A percentile compares a stretch with the other conserved stretches of the same genome.
phyloP scores from a whole-genome alignment of 2,797 vertebrate species.

The Urosaurus nigricauda region DNA sequence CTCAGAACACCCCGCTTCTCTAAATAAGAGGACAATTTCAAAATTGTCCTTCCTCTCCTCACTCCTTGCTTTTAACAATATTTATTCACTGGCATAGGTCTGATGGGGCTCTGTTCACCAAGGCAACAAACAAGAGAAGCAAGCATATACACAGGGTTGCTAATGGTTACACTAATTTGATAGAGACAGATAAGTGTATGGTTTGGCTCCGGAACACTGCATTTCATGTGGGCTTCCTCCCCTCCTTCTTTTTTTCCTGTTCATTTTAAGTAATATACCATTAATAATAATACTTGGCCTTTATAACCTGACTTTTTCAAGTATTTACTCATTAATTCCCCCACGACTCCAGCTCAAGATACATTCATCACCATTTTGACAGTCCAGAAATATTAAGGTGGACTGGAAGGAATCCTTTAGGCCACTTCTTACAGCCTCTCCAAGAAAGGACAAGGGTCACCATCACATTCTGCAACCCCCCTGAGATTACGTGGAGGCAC shows the following conservation, averaged over 20 bases:
- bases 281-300: not conserved
- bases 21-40: not conserved
- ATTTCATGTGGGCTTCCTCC: not conserved
- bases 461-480: not conserved
- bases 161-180: conserved; percentile 39
- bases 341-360: not conserved
- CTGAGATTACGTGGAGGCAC: not conserved
- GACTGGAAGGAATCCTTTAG: not conserved
- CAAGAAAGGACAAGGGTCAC: no score
- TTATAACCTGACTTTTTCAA: not conserved
- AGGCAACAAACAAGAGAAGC: conserved; percentile 15
- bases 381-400: not conserved
- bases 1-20: not conserved
- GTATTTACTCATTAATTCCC: conserved; percentile 21
- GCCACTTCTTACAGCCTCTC: no score
- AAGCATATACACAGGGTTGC: not conserved
- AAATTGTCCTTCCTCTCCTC: not conserved
- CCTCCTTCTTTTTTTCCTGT: not conserved
- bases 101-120: conserved; percentile 1
- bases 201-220: not conserved
- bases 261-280: conserved; percentile 42
- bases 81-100: conserved; percentile 6
- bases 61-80: conserved; percentile 21
- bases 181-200: conserved; percentile 28
- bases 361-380: not conserved